These are phyloP conservation scores for Drosophila neonasuta DNA, from an alignment of 2,888 invertebrate genomes.

Conservation along the genomic window DNA sequence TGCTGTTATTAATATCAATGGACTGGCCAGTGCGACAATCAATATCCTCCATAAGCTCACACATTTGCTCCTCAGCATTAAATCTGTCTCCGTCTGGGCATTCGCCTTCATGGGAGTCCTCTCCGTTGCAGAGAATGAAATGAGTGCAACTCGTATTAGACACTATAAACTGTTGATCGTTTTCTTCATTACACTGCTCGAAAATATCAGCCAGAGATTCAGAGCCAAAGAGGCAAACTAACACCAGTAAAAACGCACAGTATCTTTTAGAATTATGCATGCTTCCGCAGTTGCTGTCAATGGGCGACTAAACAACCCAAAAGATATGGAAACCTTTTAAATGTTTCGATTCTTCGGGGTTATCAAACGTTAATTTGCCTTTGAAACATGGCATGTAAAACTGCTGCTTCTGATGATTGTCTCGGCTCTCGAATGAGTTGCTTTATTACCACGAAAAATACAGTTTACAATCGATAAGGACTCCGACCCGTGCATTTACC, in stretches of 20 bases:
- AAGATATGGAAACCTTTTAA: constrained; percentile 35
- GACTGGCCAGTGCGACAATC: constrained; percentile 58
- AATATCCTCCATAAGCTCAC: constrained; percentile 60
- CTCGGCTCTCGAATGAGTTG: constrained; percentile 7
- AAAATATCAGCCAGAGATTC: constrained; percentile 44
- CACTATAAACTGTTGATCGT: constrained; percentile 45
- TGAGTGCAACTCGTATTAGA: constrained; percentile 69
- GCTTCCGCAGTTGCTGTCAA: constrained; percentile 24
- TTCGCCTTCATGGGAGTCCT: constrained; percentile 75
- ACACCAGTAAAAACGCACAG: neutral
- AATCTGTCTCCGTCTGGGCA: constrained; percentile 70
- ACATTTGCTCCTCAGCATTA: constrained; percentile 54
- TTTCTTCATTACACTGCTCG: constrained; percentile 49
- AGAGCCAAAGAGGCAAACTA: constrained; percentile 18
- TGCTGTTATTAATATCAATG: neutral
- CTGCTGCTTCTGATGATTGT: constrained; percentile 22
- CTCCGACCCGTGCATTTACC: constrained; percentile 49
- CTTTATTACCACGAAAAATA: constrained; percentile 33
- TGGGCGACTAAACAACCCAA: constrained; percentile 31
- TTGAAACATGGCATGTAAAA: constrained; percentile 46
- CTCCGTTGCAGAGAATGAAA: constrained; percentile 73
- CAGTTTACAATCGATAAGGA: constrained; percentile 54
- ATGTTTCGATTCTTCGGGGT: constrained; percentile 22
- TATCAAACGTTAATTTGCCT: constrained; percentile 60
- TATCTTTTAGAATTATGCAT: constrained; percentile 25